These are phyloP conservation scores for Montipora cactus DNA, from an alignment of 64 coral and sea anemone species.

Conservation along the genomic window DNA sequence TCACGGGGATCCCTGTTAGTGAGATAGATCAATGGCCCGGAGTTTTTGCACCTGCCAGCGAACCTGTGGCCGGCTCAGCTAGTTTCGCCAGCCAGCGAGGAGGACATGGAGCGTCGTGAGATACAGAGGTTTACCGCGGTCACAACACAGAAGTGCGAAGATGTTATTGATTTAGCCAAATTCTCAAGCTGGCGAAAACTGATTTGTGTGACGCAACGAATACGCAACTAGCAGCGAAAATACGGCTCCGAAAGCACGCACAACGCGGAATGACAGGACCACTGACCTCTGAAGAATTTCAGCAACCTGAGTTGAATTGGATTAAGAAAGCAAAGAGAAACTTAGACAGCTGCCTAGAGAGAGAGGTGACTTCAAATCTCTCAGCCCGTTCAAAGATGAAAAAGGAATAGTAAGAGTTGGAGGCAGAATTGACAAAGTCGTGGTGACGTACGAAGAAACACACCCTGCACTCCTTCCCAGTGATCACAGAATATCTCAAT, in stretches of 20 bases:
- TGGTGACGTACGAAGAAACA: constrained; percentile 19
- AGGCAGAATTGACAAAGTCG: constrained; percentile 13
- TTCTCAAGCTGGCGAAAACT: constrained; percentile 61
- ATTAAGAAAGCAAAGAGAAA: constrained; percentile 2
- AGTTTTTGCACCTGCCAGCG: constrained; percentile 38
- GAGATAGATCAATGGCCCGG: constrained; percentile 30
- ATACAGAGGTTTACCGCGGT: neutral
- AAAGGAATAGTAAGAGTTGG: constrained; percentile 53
- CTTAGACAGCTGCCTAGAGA: neutral
- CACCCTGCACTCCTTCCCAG: constrained; percentile 7
- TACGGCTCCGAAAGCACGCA: neutral
- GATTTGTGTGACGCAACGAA: constrained; percentile 1
- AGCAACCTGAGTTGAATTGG: neutral
- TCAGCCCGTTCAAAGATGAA: constrained; percentile 45
- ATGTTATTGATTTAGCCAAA: neutral
- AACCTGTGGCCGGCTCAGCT: neutral
- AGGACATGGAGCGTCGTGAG: neutral
- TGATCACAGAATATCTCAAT: constrained; percentile 10
- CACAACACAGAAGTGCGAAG: neutral
- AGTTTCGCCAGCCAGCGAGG: neutral
- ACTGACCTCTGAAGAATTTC: constrained; percentile 42
- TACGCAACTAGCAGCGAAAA: constrained; percentile 40
- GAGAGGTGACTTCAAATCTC: constrained; percentile 42
- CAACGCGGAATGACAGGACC: constrained; percentile 3
- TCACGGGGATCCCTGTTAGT: constrained; percentile 26